Percentiles rank a stretch among this genome's conserved stretches.
Evolutionary conservation across 2,113 vertebrate species (phyloP).

Genomic region (Rana temporaria): DNA sequence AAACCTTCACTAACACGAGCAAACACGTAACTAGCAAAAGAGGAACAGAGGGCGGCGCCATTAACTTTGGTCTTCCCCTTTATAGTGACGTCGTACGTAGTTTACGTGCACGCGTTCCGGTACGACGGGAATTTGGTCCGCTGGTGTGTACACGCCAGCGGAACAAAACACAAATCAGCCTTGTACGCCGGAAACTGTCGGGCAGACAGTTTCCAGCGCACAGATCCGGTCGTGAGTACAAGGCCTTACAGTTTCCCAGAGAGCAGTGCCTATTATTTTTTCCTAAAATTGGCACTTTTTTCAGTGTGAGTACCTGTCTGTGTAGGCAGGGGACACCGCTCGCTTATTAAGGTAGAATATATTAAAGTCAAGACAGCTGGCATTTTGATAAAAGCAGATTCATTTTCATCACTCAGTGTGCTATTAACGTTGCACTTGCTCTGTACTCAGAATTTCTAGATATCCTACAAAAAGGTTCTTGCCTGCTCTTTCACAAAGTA

Average conservation of each 20-base stretch:
- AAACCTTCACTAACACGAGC: too few relatives aligned
- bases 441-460: conserved; percentile 28
- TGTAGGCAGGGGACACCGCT: conserved; percentile 47
- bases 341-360: conserved; percentile 52
- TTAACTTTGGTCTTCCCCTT: too few relatives aligned
- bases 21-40: too few relatives aligned
- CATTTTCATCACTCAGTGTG: conserved; percentile 36
- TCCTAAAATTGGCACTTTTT: conserved; percentile 54
- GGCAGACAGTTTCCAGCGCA: too few relatives aligned
- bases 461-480: conserved; percentile 23
- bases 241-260: conserved; percentile 39
- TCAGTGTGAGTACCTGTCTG: conserved; percentile 46
- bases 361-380: conserved; percentile 45
- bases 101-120: too few relatives aligned
- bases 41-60: too few relatives aligned
- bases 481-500: not conserved
- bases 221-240: too few relatives aligned
- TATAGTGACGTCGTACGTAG: too few relatives aligned
- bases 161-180: too few relatives aligned
- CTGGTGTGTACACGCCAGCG: too few relatives aligned
- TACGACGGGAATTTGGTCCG: too few relatives aligned
- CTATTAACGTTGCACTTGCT: conserved; percentile 25
- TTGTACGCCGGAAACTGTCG: too few relatives aligned
- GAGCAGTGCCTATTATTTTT: conserved; percentile 49
- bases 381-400: conserved; percentile 52